These are phyloP conservation scores for Ellobius talpinus DNA, from an alignment of 2,113 vertebrate species.

Conservation along the genomic window DNA sequence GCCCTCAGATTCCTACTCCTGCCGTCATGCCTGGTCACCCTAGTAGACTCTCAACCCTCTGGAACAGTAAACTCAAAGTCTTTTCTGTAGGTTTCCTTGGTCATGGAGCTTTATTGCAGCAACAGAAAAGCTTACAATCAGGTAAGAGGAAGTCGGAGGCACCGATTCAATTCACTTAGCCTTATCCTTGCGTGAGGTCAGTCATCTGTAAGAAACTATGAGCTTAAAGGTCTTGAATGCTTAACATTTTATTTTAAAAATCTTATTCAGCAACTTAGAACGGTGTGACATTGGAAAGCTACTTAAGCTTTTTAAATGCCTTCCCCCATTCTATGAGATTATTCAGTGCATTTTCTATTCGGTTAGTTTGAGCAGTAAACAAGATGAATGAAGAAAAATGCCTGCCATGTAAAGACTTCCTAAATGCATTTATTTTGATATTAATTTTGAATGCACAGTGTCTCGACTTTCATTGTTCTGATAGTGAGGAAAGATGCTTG, in stretches of 20 bases:
- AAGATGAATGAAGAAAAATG: not conserved
- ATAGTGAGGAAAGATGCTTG: not conserved
- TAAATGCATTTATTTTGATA: not conserved
- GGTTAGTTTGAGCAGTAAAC: constrained; percentile 5
- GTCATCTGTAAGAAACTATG: not conserved
- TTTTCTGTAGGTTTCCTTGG: not conserved
- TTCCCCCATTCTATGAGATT: not conserved
- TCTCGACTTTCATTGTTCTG: not conserved
- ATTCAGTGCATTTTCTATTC: not conserved
- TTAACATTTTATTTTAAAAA: not conserved
- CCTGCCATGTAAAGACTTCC: not conserved
- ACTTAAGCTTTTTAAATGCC: constrained; percentile 12
- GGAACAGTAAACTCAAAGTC: not conserved
- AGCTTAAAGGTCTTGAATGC: not conserved
- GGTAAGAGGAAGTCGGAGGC: not conserved
- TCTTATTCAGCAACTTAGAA: not conserved
- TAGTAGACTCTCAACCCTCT: not conserved
- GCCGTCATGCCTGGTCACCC: no score
- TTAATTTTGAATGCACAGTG: not conserved
- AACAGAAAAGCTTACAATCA: not conserved
- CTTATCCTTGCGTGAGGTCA: not conserved
- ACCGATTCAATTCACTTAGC: not conserved
- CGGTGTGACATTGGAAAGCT: not conserved
- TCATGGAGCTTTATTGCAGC: not conserved
- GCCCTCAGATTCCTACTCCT: not conserved